These are phyloP conservation scores for Bradypodion ventrale DNA, from an alignment of 2,797 vertebrate species.

Conservation along the genomic window DNA sequence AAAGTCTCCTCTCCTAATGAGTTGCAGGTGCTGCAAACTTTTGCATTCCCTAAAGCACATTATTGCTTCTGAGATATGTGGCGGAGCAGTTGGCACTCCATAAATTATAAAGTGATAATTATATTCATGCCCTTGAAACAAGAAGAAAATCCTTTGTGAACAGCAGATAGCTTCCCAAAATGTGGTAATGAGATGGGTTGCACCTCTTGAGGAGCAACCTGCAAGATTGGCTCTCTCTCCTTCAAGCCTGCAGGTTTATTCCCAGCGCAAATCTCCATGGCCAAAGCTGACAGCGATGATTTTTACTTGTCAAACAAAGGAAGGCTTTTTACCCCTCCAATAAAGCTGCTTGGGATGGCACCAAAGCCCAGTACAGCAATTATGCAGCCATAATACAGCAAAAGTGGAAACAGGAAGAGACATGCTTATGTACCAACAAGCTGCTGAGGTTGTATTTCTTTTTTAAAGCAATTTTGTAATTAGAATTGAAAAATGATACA, in stretches of 20 bases:
- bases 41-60: slow-evolving; percentile 60
- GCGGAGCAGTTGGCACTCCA: slow-evolving; percentile 70
- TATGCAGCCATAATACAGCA: slow-evolving; percentile 5
- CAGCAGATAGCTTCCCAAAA: slow-evolving; percentile 69
- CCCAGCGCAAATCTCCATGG: slow-evolving; percentile 53
- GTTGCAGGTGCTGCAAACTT: slow-evolving; percentile 68
- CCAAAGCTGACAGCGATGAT: slow-evolving; percentile 52
- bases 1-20: slow-evolving; percentile 66
- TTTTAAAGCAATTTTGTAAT: slow-evolving; percentile 42
- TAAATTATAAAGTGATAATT: slow-evolving; percentile 78
- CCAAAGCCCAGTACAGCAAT: slow-evolving; percentile 34
- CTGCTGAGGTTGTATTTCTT: not conserved
- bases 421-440: slow-evolving; percentile 31
- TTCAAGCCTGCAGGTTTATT: slow-evolving; percentile 68
- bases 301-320: slow-evolving; percentile 38
- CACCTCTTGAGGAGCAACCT: slow-evolving; percentile 67
- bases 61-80: slow-evolving; percentile 65
- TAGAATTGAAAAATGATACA: slow-evolving; percentile 46
- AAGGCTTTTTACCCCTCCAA: slow-evolving; percentile 48
- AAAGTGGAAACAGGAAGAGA: slow-evolving; percentile 29
- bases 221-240: slow-evolving; percentile 65
- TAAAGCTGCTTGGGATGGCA: slow-evolving; percentile 13
- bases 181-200: slow-evolving; percentile 71
- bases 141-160: slow-evolving; percentile 73
- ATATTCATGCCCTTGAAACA: slow-evolving; percentile 72